Evolutionary conservation across 1,140 invertebrate species (phyloP).

Genomic region (Drosophila pectinifera): DNA sequence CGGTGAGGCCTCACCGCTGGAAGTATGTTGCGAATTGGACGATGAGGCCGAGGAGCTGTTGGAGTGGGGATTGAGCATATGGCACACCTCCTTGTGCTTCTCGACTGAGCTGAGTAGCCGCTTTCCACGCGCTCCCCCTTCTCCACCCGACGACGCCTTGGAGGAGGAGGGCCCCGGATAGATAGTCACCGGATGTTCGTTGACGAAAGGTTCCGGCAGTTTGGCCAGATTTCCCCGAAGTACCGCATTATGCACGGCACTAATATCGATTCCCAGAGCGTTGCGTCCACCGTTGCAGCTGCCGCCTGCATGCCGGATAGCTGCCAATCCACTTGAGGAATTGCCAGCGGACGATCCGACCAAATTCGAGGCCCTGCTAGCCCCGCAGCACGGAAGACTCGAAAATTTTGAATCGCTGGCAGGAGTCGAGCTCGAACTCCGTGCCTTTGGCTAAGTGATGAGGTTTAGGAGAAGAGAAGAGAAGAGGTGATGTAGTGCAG

Average conservation of each 20-base stretch:
- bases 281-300: slow-evolving; percentile 81
- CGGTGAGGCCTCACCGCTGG: slow-evolving; percentile 67
- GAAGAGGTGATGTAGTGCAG: slow-evolving; percentile 15
- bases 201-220: slow-evolving; percentile 84
- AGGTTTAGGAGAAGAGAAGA: background rate
- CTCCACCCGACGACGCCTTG: slow-evolving; percentile 31
- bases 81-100: slow-evolving; percentile 91
- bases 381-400: slow-evolving; percentile 82
- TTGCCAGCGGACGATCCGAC: slow-evolving; percentile 26
- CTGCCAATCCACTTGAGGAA: slow-evolving; percentile 41
- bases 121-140: slow-evolving; percentile 71
- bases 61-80: slow-evolving; percentile 84
- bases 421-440: slow-evolving; percentile 67
- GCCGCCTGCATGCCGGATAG: slow-evolving; percentile 53
- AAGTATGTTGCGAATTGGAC: slow-evolving; percentile 58
- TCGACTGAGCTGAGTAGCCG: slow-evolving; percentile 90
- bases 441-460: slow-evolving; percentile 72
- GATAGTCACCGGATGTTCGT: slow-evolving; percentile 88
- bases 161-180: slow-evolving; percentile 85
- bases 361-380: slow-evolving; percentile 58
- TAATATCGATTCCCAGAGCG: slow-evolving; percentile 81
- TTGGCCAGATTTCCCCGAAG: slow-evolving; percentile 78
- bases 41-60: slow-evolving; percentile 64
- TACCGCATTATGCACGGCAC: slow-evolving; percentile 84
- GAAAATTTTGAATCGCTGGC: slow-evolving; percentile 78